A percentile compares a stretch with the other conserved stretches of the same genome.
These are phyloP conservation scores for Paracentrotus lividus DNA, from an alignment of 53 echinoderm and acorn worm species.

Conservation along the genomic window DNA sequence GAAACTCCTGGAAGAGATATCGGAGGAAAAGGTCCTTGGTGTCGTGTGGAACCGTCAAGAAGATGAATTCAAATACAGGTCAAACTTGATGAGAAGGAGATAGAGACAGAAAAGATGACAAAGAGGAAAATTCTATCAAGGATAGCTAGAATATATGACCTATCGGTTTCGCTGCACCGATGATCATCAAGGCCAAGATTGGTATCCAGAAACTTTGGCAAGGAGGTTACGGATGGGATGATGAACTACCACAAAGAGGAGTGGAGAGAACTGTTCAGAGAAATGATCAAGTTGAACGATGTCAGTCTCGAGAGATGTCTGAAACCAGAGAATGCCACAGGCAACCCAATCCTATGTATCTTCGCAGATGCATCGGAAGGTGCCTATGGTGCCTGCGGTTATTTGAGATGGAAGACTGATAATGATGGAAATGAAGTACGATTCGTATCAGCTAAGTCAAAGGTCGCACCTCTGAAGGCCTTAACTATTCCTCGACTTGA, in stretches of 20 bases:
- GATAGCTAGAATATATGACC: constrained; percentile 55
- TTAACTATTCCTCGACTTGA: constrained; percentile 74
- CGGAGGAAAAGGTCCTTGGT: constrained; percentile 74
- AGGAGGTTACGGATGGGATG: constrained; percentile 62
- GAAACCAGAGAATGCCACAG: background rate
- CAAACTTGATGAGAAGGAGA: too few species aligned
- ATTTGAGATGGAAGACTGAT: constrained; percentile 66
- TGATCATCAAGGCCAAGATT: constrained; percentile 63
- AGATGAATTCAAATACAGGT: constrained; percentile 65
- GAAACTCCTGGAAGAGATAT: constrained; percentile 42
- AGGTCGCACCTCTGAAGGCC: constrained; percentile 68
- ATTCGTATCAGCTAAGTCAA: constrained; percentile 75
- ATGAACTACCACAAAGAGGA: constrained; percentile 3
- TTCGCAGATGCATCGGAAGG: constrained; percentile 71
- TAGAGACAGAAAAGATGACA: too few species aligned
- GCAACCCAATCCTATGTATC: background rate
- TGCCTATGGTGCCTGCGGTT: constrained; percentile 67
- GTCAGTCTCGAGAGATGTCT: background rate
- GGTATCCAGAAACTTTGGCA: constrained; percentile 69
- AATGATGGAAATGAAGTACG: constrained; percentile 58
- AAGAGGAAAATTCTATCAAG: constrained; percentile 56
- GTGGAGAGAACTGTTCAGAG: constrained; percentile 56
- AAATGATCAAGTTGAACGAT: background rate
- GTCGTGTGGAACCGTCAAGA: constrained; percentile 70
- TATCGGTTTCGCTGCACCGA: constrained; percentile 64